A percentile compares a stretch with the other conserved stretches of the same genome.
phyloP scores from a whole-genome alignment of 2,888 invertebrate species.

The Diplolepis rosae region DNA sequence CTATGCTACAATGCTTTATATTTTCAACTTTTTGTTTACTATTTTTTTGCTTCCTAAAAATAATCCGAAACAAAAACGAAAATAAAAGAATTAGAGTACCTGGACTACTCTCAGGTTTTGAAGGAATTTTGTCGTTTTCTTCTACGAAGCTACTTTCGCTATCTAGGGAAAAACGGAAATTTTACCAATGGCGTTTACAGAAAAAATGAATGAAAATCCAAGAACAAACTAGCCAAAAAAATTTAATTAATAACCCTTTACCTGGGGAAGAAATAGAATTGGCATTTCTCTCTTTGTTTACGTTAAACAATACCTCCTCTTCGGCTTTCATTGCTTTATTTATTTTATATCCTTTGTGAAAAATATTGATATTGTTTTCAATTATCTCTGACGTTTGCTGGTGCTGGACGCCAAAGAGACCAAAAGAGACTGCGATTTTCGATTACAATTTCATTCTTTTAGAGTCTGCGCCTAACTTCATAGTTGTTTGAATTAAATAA shows the following conservation, averaged over 20 bases:
- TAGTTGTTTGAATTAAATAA: too few relatives aligned
- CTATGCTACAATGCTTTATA: too few relatives aligned
- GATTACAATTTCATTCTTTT: too few relatives aligned
- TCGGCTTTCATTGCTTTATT: background rate
- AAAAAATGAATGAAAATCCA: background rate
- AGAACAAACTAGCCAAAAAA: background rate
- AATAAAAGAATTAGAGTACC: background rate
- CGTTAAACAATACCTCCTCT: background rate
- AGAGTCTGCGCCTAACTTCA: too few relatives aligned
- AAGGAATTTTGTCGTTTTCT: background rate
- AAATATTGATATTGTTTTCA: too few relatives aligned
- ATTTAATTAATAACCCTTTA: background rate
- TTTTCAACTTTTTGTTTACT: too few relatives aligned
- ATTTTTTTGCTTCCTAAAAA: background rate
- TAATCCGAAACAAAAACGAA: background rate
- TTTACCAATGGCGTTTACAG: background rate
- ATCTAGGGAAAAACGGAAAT: background rate
- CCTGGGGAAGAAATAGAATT: background rate
- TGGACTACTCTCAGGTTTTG: background rate
- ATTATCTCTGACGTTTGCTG: background rate
- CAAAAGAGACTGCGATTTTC: too few relatives aligned
- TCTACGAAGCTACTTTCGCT: slow-evolving; percentile 18
- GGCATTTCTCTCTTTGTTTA: background rate
- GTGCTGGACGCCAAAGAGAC: too few relatives aligned
- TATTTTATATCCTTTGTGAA: background rate